Base-by-base conservation (phyloP, 2,113 vertebrate genomes). In the Aphyosemion australe region DNA sequence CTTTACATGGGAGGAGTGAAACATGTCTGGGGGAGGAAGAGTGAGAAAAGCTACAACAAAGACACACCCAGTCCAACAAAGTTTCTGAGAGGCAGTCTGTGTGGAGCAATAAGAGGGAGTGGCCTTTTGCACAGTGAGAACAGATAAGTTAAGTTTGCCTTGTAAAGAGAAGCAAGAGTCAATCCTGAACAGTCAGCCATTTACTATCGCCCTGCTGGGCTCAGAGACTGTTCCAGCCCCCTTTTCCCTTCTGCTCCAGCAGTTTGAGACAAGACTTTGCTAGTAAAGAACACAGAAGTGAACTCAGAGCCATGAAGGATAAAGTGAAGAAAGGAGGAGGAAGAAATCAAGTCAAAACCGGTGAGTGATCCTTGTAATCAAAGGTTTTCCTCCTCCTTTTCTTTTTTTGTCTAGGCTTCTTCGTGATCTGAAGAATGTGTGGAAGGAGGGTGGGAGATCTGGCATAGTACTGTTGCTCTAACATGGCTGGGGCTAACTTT, bases 21-120 rank as follows among this genome's bases (percentile, higher is more conserved):
- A 60, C 61, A 65, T 72, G 62, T 45, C 49, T 62, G 41, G 53
- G 74, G 70, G 65, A 69, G 74, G 77, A 70, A 76, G 76, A 75
- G 69, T 65, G 71, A 84, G 78, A 52, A 42, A 52, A 71, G 62
- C 39, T 56, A 61, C 72, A 77, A 67, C 52, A 48, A 21, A 59
- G 87, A 87, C 89, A 89, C 90, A 90, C 88, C 89, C 88, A 90
- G 67, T 73, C 42, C 76, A 74, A 77, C 81, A 87, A 73, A 87
- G 80, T 87, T 76, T 79, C 71, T 68, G 74, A 80, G 74, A 80
- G 72, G 68, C 74, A 71, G 47, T 1, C 51, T 61, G 84, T 86
- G 81, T 87, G 80, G 82, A 88, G 89, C 82, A 90, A 89, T 82
- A 75, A 70, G 83, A 90, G 84, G 92, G 92, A 78, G 91, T 90